phyloP scores from a whole-genome alignment of 2,113 vertebrate species.

The Sterrhoptilus dennistouni region DNA sequence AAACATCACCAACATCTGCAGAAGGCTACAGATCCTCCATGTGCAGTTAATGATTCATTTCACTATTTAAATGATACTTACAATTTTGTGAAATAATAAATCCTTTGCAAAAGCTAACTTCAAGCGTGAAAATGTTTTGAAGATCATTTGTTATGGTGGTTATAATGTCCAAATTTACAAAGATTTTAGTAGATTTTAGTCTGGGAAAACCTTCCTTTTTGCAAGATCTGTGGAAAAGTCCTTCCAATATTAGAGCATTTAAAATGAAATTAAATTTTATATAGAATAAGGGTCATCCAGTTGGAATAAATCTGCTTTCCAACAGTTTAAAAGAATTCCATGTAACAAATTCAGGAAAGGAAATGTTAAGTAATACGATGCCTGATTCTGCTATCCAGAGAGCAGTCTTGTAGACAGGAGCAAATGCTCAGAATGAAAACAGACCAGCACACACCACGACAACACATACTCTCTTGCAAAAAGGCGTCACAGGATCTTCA shows the following conservation, averaged over 20 bases:
- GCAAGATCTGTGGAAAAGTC: not conserved
- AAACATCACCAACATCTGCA: not conserved
- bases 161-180: not conserved
- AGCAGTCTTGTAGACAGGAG: not conserved
- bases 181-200: not conserved
- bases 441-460: not conserved
- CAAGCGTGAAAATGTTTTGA: not conserved
- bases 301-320: not conserved
- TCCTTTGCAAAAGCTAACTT: not conserved
- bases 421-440: not conserved
- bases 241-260: not conserved
- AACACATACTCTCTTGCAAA: not conserved
- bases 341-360: not conserved
- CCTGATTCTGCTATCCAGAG: not conserved
- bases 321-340: not conserved
- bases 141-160: not conserved
- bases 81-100: not conserved
- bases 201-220: not conserved
- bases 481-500: not conserved
- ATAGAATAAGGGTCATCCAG: not conserved
- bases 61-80: not conserved
- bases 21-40: not conserved
- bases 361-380: not conserved
- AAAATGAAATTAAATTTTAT: not conserved
- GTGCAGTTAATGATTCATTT: not conserved